Evolutionary conservation across 2,113 vertebrate genomes (phyloP), one percentile per base, ranked within the genome.

Genomic region (Malurus melanocephalus): DNA sequence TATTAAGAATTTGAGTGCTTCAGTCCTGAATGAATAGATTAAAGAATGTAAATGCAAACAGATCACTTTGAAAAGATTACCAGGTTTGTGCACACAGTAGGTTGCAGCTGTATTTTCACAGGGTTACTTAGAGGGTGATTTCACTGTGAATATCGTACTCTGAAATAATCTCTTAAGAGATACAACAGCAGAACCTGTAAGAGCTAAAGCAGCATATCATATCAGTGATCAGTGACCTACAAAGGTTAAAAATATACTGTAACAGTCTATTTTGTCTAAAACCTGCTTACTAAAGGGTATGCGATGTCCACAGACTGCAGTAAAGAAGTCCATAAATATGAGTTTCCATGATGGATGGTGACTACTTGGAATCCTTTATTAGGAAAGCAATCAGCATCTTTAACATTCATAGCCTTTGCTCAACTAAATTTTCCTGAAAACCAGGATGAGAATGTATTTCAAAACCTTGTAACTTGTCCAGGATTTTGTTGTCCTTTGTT

Each of bases 161-260:
- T 67, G 57, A 93, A 92, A 80, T 81, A 87, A 84, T 73, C 53
- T 82, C 35, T 68, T 86, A 68, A 88, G 26, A 91, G 19, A 55
- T 49, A 40, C 30, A 88, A 85, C 16, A 85, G 53, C n/a, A 92
- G 75, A 78, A 85, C 78, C 5, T 91, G 43, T 26, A 6, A 86
- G 46, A 83, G 40, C 26, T 43, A 53, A 76, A 91, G 73, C 23
- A 77, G 27, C n/a, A 55, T 17, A 35, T 56, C 28, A 22, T 82
- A 86, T 56, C 55, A 78, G 52, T 78, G 46, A 87, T 66, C 76
- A 78, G 61, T 83, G 45, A 88, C 43, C 61, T 80, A 46, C 0
- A 0, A 76, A 88, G 40, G n/a, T 78, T 85, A 93, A 94, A 92
- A 92, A 93, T 76, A 82, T 4, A 69, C 4, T 30, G 22, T 65